Evolutionary conservation across 37 sponge, comb jelly and placozoan species (phyloP), one percentile per base, ranked within the genome.

Genomic region (Diacarnus erythraeanus): DNA sequence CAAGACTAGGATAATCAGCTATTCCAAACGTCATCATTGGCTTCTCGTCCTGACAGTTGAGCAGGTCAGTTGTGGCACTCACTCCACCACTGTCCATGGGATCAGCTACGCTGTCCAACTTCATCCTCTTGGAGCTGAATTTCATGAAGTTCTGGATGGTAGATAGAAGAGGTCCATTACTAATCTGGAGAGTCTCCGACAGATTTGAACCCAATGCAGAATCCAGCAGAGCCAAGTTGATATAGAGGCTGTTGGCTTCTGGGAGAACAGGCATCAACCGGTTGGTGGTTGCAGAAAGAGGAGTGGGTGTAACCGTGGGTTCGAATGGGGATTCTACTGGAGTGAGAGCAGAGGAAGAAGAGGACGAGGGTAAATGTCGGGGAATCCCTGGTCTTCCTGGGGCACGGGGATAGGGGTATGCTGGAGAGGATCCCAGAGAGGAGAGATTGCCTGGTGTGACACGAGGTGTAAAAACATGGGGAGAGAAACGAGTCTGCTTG

Each of bases 311-410:
- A 23, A 75, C 69, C 25, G 54, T 34, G 30, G 64, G 41, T 35
- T 84, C 88, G 30, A 76, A 74, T 20, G 92, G 92, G 15, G 92
- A 91, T 33, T 83, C 87, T 5, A 87, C 58, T 0, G 92, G 92
- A 0, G 92, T 91, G 64, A 44, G 65, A 6, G 47, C 60, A 6
- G 81, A 79, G 37, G 90, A 51, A 21, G 82, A 20, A 6, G 77
- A 27, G 66, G 65, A 18, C 12, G 42, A 34, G 10, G 75, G 34
- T 30, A 57, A 23, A 58, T 57, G 59, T 15, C 41, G 25, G 64
- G 65, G 56, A 12, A 61, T 31, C 6, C 61, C 64, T 2, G 66
- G 2, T 1, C 72, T 57, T 41, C 59, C 30, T 23, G 71, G 42
- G 30, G 60, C 64, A 56, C 58, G 37, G 6, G 77, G 27, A 63